phyloP scores from a whole-genome alignment of 2,797 vertebrate genomes.

The Gymnodraco acuticeps region DNA sequence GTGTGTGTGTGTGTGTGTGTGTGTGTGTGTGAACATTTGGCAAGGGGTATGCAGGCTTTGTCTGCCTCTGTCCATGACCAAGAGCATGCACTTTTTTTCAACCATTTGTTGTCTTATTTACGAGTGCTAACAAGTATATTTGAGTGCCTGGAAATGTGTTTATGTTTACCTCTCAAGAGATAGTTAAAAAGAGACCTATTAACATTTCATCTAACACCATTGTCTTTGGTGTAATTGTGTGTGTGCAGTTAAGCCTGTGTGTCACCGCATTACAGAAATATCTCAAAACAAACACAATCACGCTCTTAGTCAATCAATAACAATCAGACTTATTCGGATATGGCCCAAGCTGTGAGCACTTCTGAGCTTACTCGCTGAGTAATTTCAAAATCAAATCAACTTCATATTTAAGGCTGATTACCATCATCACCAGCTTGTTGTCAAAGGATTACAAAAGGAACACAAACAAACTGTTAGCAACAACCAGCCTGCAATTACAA shows the following conservation, averaged over 20 bases:
- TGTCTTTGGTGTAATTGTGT: constrained; percentile 31
- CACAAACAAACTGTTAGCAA: constrained; percentile 61
- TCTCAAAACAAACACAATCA: constrained; percentile 37
- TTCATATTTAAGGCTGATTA: constrained; percentile 68
- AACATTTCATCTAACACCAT: constrained; percentile 63
- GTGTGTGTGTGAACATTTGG: constrained; percentile 22
- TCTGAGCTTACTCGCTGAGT: constrained; percentile 13
- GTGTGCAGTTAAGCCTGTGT: constrained; percentile 3
- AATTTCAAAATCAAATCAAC: constrained; percentile 66
- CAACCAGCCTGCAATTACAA: constrained; percentile 50
- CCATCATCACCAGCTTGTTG: constrained; percentile 54
- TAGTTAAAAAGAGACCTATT: constrained; percentile 40
- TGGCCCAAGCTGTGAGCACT: constrained; percentile 38
- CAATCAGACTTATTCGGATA: constrained; percentile 55
- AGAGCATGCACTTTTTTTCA: constrained; percentile 31
- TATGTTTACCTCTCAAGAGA: constrained; percentile 47
- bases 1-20: too few relatives aligned
- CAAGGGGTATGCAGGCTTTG: constrained; percentile 16
- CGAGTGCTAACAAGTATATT: constrained; percentile 33
- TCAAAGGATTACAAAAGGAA: constrained; percentile 55
- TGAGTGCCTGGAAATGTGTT: constrained; percentile 44
- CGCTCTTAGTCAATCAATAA: constrained; percentile 61
- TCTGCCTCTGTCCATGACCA: constrained; percentile 32
- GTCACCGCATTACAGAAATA: constrained; percentile 5
- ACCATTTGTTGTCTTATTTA: constrained; percentile 47